Base-by-base conservation (phyloP, 92 coral and sea anemone species). In the Porites rus region DNA sequence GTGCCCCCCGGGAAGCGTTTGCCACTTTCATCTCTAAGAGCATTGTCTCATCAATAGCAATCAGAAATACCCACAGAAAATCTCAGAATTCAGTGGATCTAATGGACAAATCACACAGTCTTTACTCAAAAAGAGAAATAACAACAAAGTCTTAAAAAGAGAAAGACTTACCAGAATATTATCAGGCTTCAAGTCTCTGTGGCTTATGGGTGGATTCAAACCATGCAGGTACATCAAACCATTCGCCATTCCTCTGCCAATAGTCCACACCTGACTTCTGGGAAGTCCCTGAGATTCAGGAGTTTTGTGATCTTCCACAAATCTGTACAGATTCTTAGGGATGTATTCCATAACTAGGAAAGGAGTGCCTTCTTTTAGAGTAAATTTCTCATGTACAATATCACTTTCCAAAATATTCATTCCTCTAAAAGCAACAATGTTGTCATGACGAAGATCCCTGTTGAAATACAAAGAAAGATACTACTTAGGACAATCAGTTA, bases 341-440 rank as follows among this genome's bases (percentile, higher is more conserved):
- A 97, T 94, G 91, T 89, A 95, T 74, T 97, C 99, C 99, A 97
- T 97, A 1, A 97, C 96, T 14, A 97, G 94, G 80, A 94, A 95
- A 7, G 95, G 95, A 54, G 93, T 84, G 11, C 82, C 90, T 18
- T 94, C 77, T 52, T 86, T 75, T 18, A 97, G 82, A 6, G 86
- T 75, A 46, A 88, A 86, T 21, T 91, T 93, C 56, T 77, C 73
- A 80, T 69, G 68, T 8, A 60, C 18, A 5, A 72, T 51, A 59
- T 92, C 93, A 56, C 72, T 64, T 64, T 93, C 79, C 67, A 97
- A 74, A 72, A 85, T 79, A 75, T 84, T 96, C 96, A 95, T 97
- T 28, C 98, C 99, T 88, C 99, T 87, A 84, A 95, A 97, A 53
- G 98, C 99, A 63, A 97, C 98, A 86, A 97, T 97, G 87, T 97